A percentile compares a stretch with the other conserved stretches of the same genome.
Evolutionary conservation across 2,113 vertebrate genomes (phyloP).

Genomic region (Halichoeres trimaculatus): DNA sequence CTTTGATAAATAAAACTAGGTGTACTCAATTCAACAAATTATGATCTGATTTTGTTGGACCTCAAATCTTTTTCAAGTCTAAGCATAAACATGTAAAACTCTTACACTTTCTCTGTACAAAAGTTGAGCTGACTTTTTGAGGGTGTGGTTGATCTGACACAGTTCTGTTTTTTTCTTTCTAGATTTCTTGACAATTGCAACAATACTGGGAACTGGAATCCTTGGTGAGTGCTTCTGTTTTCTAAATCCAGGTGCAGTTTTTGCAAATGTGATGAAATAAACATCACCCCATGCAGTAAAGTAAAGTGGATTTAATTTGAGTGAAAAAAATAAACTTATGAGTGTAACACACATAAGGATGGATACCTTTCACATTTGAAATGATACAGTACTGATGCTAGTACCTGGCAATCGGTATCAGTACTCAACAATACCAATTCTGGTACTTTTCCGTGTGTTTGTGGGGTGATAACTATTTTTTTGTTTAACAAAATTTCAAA

Average conservation of each 20-base stretch:
- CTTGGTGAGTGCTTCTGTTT: slow-evolving; percentile 71
- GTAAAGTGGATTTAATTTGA: no score
- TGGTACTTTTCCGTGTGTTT: no score
- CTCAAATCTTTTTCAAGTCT: background rate
- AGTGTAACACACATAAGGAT: no score
- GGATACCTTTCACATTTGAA: no score
- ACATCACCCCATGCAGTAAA: no score
- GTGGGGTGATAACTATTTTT: no score
- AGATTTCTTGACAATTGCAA: slow-evolving; percentile 82
- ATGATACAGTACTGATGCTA: no score
- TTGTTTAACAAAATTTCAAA: no score
- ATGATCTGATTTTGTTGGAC: background rate
- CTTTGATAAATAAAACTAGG: background rate
- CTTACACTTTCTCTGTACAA: background rate
- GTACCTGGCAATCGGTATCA: no score
- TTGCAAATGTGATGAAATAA: background rate
- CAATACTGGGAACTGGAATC: slow-evolving; percentile 82
- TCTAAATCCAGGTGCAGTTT: background rate
- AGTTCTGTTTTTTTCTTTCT: slow-evolving; percentile 37
- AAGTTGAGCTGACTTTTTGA: background rate
- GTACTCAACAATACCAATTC: no score
- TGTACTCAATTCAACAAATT: no score
- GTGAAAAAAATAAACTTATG: no score
- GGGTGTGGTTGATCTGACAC: background rate
- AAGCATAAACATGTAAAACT: background rate